These are phyloP conservation scores for Laothoe populi DNA, from an alignment of 2,888 invertebrate genomes.

Conservation along the genomic window DNA sequence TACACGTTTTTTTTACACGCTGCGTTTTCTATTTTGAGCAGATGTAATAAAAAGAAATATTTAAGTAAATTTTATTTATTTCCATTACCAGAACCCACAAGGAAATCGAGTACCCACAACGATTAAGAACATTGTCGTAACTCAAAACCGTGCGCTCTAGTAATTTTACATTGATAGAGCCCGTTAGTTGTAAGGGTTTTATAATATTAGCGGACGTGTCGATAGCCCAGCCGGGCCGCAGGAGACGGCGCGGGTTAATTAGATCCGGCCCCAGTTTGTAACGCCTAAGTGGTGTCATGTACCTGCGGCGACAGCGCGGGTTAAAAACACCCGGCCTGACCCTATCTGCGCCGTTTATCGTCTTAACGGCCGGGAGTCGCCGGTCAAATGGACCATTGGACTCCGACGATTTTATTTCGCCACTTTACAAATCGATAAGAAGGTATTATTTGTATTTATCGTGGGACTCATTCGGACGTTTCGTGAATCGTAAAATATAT, in stretches of 20 bases:
- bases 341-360: slow-evolving; percentile 20
- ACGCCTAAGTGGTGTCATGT: slow-evolving; percentile 36
- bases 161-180: not conserved
- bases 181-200: slow-evolving; percentile 5
- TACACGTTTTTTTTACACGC: no score
- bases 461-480: slow-evolving; percentile 6
- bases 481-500: slow-evolving; percentile 15
- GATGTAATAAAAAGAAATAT: not conserved
- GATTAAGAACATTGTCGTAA: not conserved
- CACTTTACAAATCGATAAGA: slow-evolving; percentile 23
- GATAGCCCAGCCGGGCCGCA: slow-evolving; percentile 25
- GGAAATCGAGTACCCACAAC: no score
- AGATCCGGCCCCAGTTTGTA: slow-evolving; percentile 30
- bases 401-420: slow-evolving; percentile 21
- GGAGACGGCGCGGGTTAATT: slow-evolving; percentile 41
- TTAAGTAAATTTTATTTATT: not conserved
- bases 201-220: slow-evolving; percentile 1
- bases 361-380: slow-evolving; percentile 14
- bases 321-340: slow-evolving; percentile 10
- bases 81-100: not conserved
- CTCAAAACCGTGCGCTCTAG: not conserved
- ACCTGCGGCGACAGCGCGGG: slow-evolving; percentile 23
- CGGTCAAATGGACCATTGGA: slow-evolving; percentile 13
- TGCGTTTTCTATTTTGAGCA: not conserved
- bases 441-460: slow-evolving; percentile 19